Evolutionary conservation across 2,113 vertebrate species (phyloP).

Genomic region (Otis tarda): DNA sequence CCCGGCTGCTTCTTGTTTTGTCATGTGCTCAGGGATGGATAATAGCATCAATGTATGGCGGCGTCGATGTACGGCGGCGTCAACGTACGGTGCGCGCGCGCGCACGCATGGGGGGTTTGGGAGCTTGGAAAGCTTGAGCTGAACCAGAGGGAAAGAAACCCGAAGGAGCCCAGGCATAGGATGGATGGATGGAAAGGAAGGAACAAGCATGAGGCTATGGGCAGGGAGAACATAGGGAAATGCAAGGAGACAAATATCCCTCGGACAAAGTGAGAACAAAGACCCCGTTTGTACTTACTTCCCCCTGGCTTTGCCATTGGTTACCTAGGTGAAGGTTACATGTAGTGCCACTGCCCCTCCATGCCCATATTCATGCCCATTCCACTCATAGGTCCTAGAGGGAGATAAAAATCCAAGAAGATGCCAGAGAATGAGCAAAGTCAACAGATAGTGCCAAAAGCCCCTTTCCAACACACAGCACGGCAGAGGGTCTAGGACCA

Average conservation of each 20-base stretch:
- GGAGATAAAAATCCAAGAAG: slow-evolving; percentile 89
- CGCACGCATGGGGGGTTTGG: slow-evolving; percentile 37
- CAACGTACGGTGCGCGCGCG: slow-evolving; percentile 61
- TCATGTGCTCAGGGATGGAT: slow-evolving; percentile 86
- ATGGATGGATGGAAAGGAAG: slow-evolving; percentile 73
- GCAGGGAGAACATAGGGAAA: slow-evolving; percentile 79
- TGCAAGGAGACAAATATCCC: slow-evolving; percentile 76
- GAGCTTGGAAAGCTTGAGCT: slow-evolving; percentile 73
- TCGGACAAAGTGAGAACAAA: slow-evolving; percentile 77
- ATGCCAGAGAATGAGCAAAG: slow-evolving; percentile 85
- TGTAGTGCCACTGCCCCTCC: slow-evolving; percentile 99
- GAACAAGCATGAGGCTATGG: slow-evolving; percentile 84
- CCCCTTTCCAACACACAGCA: slow-evolving; percentile 73
- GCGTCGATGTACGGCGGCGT: slow-evolving; percentile 73
- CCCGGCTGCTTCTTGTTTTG: slow-evolving; percentile 84
- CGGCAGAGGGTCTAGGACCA: slow-evolving; percentile 55
- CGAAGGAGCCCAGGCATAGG: slow-evolving; percentile 70
- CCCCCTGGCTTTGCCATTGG: slow-evolving; percentile 96
- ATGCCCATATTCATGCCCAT: slow-evolving; percentile 99
- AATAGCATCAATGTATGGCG: slow-evolving; percentile 76
- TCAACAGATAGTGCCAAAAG: slow-evolving; percentile 85
- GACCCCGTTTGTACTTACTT: slow-evolving; percentile 93
- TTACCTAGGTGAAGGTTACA: slow-evolving; percentile 95
- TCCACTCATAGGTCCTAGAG: slow-evolving; percentile 98
- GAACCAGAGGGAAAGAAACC: slow-evolving; percentile 61